Percentiles rank a stretch among this genome's conserved stretches.
These are phyloP conservation scores for Sinocyclocheilus anophthalmus DNA, from an alignment of 2,113 vertebrate species.

Conservation along the genomic window DNA sequence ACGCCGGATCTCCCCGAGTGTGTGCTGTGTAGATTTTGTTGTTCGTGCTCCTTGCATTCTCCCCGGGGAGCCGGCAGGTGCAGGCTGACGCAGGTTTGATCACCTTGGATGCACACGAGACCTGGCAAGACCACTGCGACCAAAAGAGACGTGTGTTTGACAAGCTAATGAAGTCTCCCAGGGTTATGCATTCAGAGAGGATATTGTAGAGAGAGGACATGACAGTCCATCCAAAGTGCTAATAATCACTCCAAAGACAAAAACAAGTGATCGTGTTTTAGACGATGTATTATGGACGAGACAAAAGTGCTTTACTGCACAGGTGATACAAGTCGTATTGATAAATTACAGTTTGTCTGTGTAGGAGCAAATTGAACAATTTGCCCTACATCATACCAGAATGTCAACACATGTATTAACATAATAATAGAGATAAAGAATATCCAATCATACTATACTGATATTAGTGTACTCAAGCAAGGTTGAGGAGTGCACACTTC, in stretches of 20 bases:
- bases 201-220: conserved; percentile 73
- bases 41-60: conserved; percentile 63
- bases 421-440: conserved; percentile 8
- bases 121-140: conserved; percentile 61
- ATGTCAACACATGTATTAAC: conserved; percentile 2
- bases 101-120: conserved; percentile 73
- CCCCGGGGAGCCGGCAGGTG: conserved; percentile 73
- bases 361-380: conserved; percentile 20
- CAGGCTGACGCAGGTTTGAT: conserved; percentile 74
- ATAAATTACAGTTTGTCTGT: background rate
- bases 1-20: conserved; percentile 66
- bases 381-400: conserved; percentile 67
- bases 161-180: conserved; percentile 72
- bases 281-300: background rate
- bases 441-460: background rate
- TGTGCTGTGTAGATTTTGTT: conserved; percentile 64
- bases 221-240: conserved; percentile 69
- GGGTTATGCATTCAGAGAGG: conserved; percentile 71
- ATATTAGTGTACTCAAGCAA: background rate
- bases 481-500: background rate
- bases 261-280: conserved; percentile 23
- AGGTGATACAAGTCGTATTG: conserved; percentile 5
- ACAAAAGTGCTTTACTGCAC: conserved; percentile 61
- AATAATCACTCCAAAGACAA: conserved; percentile 11
- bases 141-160: conserved; percentile 68